Evolutionary conservation across 2,797 vertebrate species (phyloP), one percentile per base, ranked within the genome.

Genomic region (Harpagifer antarcticus): DNA sequence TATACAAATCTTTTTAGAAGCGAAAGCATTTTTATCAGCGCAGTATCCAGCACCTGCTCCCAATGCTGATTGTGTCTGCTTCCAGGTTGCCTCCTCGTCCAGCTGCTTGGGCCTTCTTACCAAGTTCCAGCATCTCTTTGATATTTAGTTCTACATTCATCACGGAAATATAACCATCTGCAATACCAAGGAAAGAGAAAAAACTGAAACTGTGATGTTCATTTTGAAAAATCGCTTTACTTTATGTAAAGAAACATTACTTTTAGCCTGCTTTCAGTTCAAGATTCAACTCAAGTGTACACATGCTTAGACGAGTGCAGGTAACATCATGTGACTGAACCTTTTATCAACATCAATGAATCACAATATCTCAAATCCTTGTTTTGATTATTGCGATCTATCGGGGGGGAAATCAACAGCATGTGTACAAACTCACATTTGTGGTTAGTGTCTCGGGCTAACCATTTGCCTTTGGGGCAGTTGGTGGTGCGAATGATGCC

Each of bases 161-260:
- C 72, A 92, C 88, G 2, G 88, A 95, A 65, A 96, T 58, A 3
- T 94, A 95, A 2, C 83, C 94, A 65, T 92, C 97, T 98, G 89
- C 31, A 87, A 64, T 15, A 61, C 49, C 37, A n/a, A 67, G 1
- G 19, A 20, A 0, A 43, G 52, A 72, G 54, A 20, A 72, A 40
- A 60, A 37, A 19, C 47, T 62, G 42, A 50, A 33, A 47, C 7
- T 0, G 47, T 16, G 45, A 31, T 52, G 15, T 11, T 7, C 33
- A 50, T 37, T 16, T 44, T 61, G 10, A 19, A 65, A 74, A 62
- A 8, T 1, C 3, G 13, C 17, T 45, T 48, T 19, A 52, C 17
- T 11, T 12, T 4, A 44, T 17, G 4, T 2, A 27, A 50, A 17
- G 0, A 40, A 10, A 54, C n/a, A 42, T 8, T 48, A 42, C 42